phyloP scores from a whole-genome alignment of 2,888 invertebrate species.

The Lasioglossum oenotherae region DNA sequence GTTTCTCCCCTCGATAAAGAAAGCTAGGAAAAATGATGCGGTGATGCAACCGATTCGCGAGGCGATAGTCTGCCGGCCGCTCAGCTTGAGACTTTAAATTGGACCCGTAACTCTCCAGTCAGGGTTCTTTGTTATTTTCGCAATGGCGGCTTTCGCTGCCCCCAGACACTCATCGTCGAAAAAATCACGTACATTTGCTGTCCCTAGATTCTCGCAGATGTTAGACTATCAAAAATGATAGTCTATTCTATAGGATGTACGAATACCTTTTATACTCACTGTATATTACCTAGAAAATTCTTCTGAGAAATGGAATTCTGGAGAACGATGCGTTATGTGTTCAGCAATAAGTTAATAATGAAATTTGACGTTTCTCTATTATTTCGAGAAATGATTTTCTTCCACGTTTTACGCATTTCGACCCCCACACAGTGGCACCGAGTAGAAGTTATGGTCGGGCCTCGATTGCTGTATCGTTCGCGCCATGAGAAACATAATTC shows the following conservation, averaged over 20 bases:
- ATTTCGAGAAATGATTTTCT: neutral
- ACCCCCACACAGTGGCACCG: neutral
- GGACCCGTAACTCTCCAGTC: slow-evolving; percentile 7
- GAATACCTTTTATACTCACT: too few relatives aligned
- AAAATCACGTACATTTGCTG: neutral
- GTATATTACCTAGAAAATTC: too few relatives aligned
- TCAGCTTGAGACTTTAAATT: slow-evolving; percentile 39
- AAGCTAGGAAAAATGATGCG: neutral
- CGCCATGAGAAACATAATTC: slow-evolving; percentile 41
- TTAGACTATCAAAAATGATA: too few relatives aligned
- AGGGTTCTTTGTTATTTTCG: slow-evolving; percentile 2
- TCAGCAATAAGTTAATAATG: too few relatives aligned
- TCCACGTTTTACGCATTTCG: neutral
- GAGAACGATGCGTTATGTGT: too few relatives aligned
- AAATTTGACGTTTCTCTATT: neutral
- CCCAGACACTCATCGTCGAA: neutral
- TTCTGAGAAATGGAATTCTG: too few relatives aligned
- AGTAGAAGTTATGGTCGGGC: slow-evolving; percentile 46
- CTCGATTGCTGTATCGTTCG: slow-evolving; percentile 42
- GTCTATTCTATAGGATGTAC: too few relatives aligned
- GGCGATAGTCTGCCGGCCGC: neutral
- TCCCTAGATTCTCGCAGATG: neutral
- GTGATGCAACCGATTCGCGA: slow-evolving; percentile 1
- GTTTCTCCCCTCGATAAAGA: neutral
- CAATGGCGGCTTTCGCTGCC: neutral